Evolutionary conservation across 1,140 invertebrate genomes (phyloP).

Genomic region (Pseudachorutes palmiensis): DNA sequence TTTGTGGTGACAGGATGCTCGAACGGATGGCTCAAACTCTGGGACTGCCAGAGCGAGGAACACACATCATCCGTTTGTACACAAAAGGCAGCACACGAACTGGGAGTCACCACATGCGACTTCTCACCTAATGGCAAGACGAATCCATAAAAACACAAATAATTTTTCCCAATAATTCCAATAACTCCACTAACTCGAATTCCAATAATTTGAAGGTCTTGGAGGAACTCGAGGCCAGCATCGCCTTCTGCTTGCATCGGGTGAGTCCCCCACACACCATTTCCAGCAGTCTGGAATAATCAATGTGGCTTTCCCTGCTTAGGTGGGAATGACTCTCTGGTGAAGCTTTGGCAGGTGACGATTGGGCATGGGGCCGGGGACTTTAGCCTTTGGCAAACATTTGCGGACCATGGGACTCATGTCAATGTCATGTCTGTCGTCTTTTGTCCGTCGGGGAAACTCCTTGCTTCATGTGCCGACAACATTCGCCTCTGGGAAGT

Average conservation of each 20-base stretch:
- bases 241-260: conserved; percentile 54
- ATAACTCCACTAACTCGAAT: background rate
- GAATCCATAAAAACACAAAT: no score
- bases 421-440: conserved; percentile 46
- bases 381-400: conserved; percentile 39
- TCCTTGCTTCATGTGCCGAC: conserved; percentile 57
- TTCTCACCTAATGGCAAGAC: conserved; percentile 50
- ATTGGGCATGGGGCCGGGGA: conserved; percentile 39
- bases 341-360: conserved; percentile 60
- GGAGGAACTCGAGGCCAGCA: conserved; percentile 35
- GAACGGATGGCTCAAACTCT: conserved; percentile 30
- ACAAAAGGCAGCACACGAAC: conserved; percentile 56
- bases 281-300: no score
- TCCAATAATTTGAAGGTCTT: conserved; percentile 18
- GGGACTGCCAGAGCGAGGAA: conserved; percentile 40
- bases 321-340: conserved; percentile 59
- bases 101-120: conserved; percentile 59
- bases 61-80: conserved; percentile 42
- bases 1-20: conserved; percentile 35
- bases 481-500: conserved; percentile 62
- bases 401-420: conserved; percentile 37
- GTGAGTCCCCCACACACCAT: no score
- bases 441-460: conserved; percentile 52
- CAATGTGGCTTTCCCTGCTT: no score
- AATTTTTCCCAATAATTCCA: background rate